Evolutionary conservation across 2,797 vertebrate genomes (phyloP), one percentile per base, ranked within the genome.

Genomic region (Malurus leucopterus): DNA sequence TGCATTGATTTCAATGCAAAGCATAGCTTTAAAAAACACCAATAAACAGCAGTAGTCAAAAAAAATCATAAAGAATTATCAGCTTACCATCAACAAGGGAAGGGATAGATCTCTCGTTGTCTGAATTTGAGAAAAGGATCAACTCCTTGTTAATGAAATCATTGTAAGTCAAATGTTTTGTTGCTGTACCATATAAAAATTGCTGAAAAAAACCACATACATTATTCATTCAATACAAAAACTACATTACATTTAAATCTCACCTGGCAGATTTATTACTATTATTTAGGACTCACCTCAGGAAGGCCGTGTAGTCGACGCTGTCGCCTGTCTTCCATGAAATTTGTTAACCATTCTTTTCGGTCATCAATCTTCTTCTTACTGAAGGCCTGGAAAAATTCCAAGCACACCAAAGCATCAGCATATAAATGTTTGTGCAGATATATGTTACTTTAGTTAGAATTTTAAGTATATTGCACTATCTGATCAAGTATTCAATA

Each of bases 141-240:
- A 99, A 97, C 95, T 99, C 99, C 95, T 99, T 99, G 96, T 99
- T 99, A 97, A 99, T 99, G 96, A 99, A 99, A 95, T 99, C 99
- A 72, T 99, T 99, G 95, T 99, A 99, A 83, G 99, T 99, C 92
- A 99, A 98, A 96, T 99, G 98, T 49, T 97, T 98, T 79, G 99
- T 98, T 87, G 98, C 97, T 68, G 98, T 99, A 79, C 99, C 99
- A 93, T 99, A 99, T 27, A 99, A 97, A 96, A 97, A 99, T 99
- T 99, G 98, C 99, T 99, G 97, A 47, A 92, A 96, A 83, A 96
- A 93, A 91, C 29, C 46, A 93, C 27, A 96, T 12, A 94, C 15
- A 76, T 93, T 82, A 95, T 62, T 91, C 49, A 75, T 92, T 95
- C 78, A 94, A 86, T 76, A 90, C 24, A 49, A 83, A 89, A 75